Percentiles rank a stretch among this genome's conserved stretches.
Conservation (phyloP, 2,888 invertebrate species). For the Bugulina stolonifera region DNA sequence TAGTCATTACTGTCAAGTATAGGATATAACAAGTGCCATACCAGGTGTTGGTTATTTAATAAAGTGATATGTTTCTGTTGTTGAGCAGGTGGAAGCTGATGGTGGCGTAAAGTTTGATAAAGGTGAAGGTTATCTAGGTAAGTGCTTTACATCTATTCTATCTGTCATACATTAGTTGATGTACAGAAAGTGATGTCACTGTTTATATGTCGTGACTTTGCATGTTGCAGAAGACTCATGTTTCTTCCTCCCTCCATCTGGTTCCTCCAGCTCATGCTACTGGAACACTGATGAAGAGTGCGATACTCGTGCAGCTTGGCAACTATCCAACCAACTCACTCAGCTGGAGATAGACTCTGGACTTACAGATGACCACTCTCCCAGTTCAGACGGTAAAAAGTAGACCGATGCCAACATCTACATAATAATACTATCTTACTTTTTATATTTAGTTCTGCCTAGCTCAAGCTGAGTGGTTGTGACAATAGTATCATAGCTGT, state of each 20-base stretch:
- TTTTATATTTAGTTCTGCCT: too few relatives aligned
- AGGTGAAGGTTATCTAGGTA: neutral
- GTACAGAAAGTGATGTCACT: neutral
- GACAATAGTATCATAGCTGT: too few relatives aligned
- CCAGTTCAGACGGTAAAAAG: neutral
- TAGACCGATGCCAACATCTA: too few relatives aligned
- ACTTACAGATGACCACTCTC: neutral
- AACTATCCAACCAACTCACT: neutral
- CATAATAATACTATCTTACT: too few relatives aligned
- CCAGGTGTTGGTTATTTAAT: too few relatives aligned
- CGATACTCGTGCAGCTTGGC: neutral
- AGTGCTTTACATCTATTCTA: neutral
- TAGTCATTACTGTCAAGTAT: too few relatives aligned
- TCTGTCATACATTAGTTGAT: neutral
- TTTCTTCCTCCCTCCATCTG: neutral
- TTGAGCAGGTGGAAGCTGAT: neutral
- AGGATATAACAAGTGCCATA: too few relatives aligned
- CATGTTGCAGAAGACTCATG: neutral
- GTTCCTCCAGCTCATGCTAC: neutral
- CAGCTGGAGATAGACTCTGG: neutral
- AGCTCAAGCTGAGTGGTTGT: too few relatives aligned
- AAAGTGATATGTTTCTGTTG: neutral
- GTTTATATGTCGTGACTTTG: neutral
- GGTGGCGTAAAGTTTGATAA: neutral
- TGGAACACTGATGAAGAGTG: neutral